phyloP scores from a whole-genome alignment of 2,797 vertebrate species.

The Clarias fuscus region DNA sequence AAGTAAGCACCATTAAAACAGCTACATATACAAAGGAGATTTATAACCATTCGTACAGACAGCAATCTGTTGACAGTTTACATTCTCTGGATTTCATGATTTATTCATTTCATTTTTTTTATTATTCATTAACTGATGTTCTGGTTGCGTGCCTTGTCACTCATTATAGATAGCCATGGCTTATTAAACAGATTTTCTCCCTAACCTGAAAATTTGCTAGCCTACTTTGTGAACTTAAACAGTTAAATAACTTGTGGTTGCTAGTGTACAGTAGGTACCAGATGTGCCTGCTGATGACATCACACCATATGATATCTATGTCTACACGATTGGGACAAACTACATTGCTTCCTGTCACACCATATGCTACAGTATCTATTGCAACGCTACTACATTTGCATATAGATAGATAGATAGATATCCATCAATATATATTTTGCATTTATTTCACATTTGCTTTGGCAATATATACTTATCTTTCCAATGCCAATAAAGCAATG shows the following conservation, averaged over 20 bases:
- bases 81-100: not conserved
- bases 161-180: not conserved
- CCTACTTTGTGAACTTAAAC: not conserved
- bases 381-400: too few relatives aligned
- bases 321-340: too few relatives aligned
- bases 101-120: not conserved
- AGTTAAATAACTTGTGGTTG: not conserved
- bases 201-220: not conserved
- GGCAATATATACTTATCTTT: too few relatives aligned
- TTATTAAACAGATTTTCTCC: slow-evolving; percentile 1
- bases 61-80: not conserved
- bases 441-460: too few relatives aligned
- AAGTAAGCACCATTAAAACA: slow-evolving; percentile 34
- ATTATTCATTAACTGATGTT: not conserved
- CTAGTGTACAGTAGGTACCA: too few relatives aligned
- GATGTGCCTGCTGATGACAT: too few relatives aligned
- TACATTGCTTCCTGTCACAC: too few relatives aligned
- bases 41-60: slow-evolving; percentile 3
- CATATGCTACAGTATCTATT: too few relatives aligned
- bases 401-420: too few relatives aligned
- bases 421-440: too few relatives aligned
- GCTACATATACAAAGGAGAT: not conserved
- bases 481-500: too few relatives aligned
- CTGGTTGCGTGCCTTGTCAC: not conserved
- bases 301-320: too few relatives aligned